Evolutionary conservation across 2,797 vertebrate genomes (phyloP).

Genomic region (Oceanodroma leucorhoa): DNA sequence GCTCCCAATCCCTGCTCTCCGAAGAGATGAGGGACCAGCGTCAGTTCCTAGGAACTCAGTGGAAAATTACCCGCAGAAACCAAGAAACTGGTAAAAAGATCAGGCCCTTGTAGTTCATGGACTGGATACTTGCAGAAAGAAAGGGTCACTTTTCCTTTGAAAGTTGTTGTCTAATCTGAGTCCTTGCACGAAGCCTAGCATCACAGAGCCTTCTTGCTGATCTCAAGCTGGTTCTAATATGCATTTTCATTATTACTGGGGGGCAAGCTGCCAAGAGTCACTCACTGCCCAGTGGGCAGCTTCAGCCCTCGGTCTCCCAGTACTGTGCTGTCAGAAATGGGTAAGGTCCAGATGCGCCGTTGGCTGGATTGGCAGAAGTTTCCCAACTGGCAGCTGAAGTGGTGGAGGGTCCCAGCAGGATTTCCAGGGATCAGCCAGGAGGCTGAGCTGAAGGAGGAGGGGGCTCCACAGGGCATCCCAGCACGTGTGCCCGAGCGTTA

Average conservation of each 20-base stretch:
- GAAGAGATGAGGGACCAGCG: not conserved
- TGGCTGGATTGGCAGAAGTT: not conserved
- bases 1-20: not conserved
- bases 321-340: not conserved
- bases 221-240: not conserved
- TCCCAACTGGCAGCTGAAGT: not conserved
- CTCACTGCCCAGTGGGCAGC: not conserved
- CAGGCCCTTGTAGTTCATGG: not conserved
- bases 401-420: not conserved
- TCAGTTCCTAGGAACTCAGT: not conserved
- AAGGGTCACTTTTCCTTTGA: not conserved
- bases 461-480: not conserved
- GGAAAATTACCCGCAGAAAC: not conserved
- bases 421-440: not conserved
- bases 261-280: not conserved
- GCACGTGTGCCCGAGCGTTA: fast-evolving
- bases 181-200: not conserved
- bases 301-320: not conserved
- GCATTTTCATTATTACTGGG: not conserved
- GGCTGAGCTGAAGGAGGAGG: not conserved
- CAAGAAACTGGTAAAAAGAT: not conserved
- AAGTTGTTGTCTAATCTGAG: not conserved
- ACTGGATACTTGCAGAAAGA: not conserved
- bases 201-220: not conserved
- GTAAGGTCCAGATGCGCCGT: not conserved